Evolutionary conservation across 2,797 vertebrate genomes (phyloP), one percentile per base, ranked within the genome.

Genomic region (Notoglanidium macrostoma): DNA sequence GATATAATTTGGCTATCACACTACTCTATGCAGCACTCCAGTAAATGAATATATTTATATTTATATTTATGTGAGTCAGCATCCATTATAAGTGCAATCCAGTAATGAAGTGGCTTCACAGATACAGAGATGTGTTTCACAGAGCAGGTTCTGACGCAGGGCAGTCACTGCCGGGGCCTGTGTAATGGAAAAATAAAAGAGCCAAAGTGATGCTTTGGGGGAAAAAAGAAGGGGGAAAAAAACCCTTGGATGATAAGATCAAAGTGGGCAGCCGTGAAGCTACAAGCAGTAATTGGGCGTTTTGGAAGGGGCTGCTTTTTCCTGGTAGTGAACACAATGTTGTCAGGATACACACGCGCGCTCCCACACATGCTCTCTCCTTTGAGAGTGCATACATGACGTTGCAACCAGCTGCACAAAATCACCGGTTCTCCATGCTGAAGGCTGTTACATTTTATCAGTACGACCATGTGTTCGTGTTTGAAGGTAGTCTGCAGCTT

Each of bases 111-210:
- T 65, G 8, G 29, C 29, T 65, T 82, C 40, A 80, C 57, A 57
- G 74, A 87, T 88, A 29, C 57, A 78, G 83, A 29, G 79, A 82
- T 78, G 17, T 76, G 83, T 84, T 87, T 88, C 74, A 88, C 40
- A 72, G 63, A 57, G 54, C 84, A 86, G 86, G 88, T 87, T 86
- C 23, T 59, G 85, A 82, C 65, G 79, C 84, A 26, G 32, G 51
- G 51, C 77, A 55, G 76, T 77, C 72, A 80, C 26, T 61, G 40
- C 80, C 63, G 68, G 61, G 77, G 67, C 29, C 51, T 83, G 87
- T 89, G 73, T 88, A 87, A 91, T 91, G 76, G 86, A 91, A 91
- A 91, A 90, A 90, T 85, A 44, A 85, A 91, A 90, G 76, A 79
- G 79, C 84, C 86, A 17, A 88, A 80, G 87, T 88, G 84, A 85